These are phyloP conservation scores for Nylanderia fulva DNA, from an alignment of 1,140 invertebrate species.

Conservation along the genomic window DNA sequence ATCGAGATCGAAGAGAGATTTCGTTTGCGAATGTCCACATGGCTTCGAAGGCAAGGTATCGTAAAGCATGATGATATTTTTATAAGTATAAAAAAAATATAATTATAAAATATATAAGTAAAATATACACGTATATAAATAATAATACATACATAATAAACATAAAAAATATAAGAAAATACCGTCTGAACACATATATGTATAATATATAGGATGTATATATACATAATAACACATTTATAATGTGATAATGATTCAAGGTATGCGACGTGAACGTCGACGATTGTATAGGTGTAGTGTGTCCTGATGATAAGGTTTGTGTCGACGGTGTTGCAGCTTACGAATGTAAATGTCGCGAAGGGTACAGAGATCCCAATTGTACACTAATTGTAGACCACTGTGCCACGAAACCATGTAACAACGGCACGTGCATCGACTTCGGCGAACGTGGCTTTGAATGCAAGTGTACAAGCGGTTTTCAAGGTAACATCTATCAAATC, in stretches of 20 bases:
- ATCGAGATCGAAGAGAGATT: conserved; percentile 84
- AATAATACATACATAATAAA: not conserved
- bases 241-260: not conserved
- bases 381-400: conserved; percentile 87
- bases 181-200: no score
- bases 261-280: conserved; percentile 92
- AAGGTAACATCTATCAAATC: conserved; percentile 73
- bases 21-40: conserved; percentile 86
- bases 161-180: no score
- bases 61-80: conserved; percentile 89
- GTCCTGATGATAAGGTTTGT: conserved; percentile 89
- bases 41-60: conserved; percentile 90
- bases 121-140: not conserved
- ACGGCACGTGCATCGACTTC: conserved; percentile 86
- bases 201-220: not conserved
- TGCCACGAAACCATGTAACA: conserved; percentile 86
- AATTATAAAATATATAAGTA: not conserved
- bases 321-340: conserved; percentile 89
- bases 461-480: conserved; percentile 85
- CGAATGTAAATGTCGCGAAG: conserved; percentile 92
- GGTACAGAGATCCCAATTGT: conserved; percentile 91
- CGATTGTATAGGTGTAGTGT: conserved; percentile 90
- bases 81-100: conserved; percentile 63
- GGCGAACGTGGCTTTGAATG: conserved; percentile 86
- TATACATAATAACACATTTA: not conserved